Conservation (phyloP, 2,113 vertebrate species). For the Ellobius talpinus region DNA sequence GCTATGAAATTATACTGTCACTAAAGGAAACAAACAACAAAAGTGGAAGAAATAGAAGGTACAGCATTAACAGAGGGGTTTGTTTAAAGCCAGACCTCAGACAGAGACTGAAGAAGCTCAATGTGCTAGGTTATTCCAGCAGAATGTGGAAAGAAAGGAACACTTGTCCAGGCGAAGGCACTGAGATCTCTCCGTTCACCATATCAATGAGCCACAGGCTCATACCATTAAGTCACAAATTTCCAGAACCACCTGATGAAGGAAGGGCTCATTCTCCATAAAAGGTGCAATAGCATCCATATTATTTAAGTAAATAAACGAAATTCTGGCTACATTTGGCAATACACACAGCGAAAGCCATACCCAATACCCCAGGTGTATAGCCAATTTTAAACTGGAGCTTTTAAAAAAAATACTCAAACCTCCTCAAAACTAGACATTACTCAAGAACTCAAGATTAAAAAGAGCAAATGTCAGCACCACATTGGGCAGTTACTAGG, state of each 20-base stretch:
- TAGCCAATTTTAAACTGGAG: neutral
- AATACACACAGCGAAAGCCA: neutral
- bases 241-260: neutral
- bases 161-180: neutral
- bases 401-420: neutral
- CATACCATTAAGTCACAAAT: neutral
- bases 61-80: neutral
- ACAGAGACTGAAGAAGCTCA: neutral
- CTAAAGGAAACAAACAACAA: neutral
- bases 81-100: conserved; percentile 4
- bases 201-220: neutral
- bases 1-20: neutral
- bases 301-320: neutral
- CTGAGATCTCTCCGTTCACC: neutral
- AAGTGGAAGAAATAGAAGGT: neutral
- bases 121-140: neutral
- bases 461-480: neutral
- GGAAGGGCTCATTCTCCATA: neutral
- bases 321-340: no score
- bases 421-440: neutral
- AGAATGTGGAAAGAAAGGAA: neutral
- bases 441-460: neutral
- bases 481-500: neutral
- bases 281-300: neutral
- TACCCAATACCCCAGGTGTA: neutral